These are phyloP conservation scores for Bathybates hornii DNA, from an alignment of 2,113 vertebrate genomes.

Conservation along the genomic window DNA sequence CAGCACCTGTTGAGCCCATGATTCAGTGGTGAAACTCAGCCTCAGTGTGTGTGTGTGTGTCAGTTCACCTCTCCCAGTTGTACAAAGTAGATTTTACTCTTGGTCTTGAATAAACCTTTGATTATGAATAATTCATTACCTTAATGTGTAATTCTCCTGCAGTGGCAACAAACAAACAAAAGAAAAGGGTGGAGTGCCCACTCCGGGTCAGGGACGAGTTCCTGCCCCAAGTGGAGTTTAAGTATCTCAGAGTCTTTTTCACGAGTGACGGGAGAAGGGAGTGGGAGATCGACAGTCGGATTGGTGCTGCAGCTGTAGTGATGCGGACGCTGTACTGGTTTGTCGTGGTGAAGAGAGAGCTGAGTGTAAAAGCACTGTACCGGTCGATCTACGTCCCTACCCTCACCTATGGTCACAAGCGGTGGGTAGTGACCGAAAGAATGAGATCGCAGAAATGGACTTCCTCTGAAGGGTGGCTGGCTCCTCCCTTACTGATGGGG, in stretches of 20 bases:
- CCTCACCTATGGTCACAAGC: background rate
- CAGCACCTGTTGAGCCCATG: background rate
- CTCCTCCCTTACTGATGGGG: background rate
- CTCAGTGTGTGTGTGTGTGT: background rate
- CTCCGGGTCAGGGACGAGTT: rapidly evolving
- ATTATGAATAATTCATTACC: background rate
- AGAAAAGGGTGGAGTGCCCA: background rate
- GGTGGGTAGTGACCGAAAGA: background rate
- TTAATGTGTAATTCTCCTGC: background rate
- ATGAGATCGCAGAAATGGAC: background rate
- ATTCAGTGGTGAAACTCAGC: background rate
- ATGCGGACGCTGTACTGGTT: rapidly evolving
- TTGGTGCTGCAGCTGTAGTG: background rate
- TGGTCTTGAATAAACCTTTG: background rate
- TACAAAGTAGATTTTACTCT: background rate
- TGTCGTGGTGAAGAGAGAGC: background rate
- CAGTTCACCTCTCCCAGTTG: rapidly evolving
- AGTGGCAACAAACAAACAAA: background rate
- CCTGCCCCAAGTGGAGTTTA: background rate
- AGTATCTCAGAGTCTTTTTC: background rate
- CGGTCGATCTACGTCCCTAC: background rate
- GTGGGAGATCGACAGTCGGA: rapidly evolving
- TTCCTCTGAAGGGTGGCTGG: background rate
- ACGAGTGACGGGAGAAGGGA: background rate
- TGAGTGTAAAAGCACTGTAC: background rate